Conservation (phyloP, 2,888 invertebrate genomes). For the Gnatocerus cornutus region DNA sequence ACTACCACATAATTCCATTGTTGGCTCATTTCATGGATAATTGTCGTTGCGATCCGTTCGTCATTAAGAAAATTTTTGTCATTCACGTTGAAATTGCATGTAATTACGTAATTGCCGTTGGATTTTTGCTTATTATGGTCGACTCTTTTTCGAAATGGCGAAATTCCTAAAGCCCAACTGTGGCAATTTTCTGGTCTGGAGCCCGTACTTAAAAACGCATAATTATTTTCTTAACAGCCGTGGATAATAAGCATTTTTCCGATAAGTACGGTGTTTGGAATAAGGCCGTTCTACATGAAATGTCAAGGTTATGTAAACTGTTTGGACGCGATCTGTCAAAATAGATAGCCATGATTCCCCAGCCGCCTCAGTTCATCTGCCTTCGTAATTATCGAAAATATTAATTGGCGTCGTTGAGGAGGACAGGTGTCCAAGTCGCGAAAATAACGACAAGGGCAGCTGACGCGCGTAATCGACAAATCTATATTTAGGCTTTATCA, state of each 20-base stretch:
- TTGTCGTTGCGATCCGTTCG: conserved; percentile 12
- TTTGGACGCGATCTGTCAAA: not conserved
- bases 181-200: conserved; percentile 21
- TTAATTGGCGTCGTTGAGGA: conserved; percentile 55
- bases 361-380: not conserved
- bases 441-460: conserved; percentile 60
- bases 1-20: conserved; percentile 29
- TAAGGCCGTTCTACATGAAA: conserved; percentile 16
- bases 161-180: not conserved
- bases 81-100: conserved; percentile 17
- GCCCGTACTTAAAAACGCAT: conserved; percentile 16
- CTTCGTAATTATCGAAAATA: conserved; percentile 48
- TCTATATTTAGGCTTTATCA: conserved; percentile 57
- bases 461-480: conserved; percentile 57
- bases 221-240: conserved; percentile 23
- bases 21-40: conserved; percentile 15
- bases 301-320: conserved; percentile 4
- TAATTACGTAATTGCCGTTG: conserved; percentile 17
- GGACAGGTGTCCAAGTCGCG: conserved; percentile 57
- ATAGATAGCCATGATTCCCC: not conserved
- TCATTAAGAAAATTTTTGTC: conserved; percentile 19
- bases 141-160: not conserved
- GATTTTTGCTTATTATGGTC: not conserved
- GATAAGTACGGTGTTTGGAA: conserved; percentile 3
- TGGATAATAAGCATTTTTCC: conserved; percentile 19